A percentile compares a stretch with the other conserved stretches of the same genome.
Evolutionary conservation across 2,888 invertebrate genomes (phyloP).

Genomic region (Cerastis rubricosa): DNA sequence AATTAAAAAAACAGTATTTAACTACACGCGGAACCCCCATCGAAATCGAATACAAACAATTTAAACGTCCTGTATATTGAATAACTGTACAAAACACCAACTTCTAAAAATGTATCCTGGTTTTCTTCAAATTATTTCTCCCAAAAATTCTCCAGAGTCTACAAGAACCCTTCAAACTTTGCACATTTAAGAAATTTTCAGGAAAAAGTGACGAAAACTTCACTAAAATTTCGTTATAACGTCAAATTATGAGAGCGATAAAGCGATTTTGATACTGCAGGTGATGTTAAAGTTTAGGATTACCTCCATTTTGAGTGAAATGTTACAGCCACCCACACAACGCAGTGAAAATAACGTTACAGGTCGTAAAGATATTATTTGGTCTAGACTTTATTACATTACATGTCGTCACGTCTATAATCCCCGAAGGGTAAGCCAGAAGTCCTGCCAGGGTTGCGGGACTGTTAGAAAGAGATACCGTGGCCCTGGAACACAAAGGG

Average conservation of each 20-base stretch:
- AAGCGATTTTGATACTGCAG: constrained; percentile 41
- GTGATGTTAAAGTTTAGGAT: constrained; percentile 46
- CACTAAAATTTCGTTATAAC: constrained; percentile 24
- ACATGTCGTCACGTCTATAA: not conserved
- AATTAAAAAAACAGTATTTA: not conserved
- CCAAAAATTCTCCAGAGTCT: not conserved
- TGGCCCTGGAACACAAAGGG: no score
- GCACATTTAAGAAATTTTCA: not conserved
- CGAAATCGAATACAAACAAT: not conserved
- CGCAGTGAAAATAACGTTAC: not conserved
- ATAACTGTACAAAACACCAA: not conserved
- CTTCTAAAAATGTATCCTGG: not conserved
- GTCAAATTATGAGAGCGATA: constrained; percentile 23
- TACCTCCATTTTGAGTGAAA: constrained; percentile 40
- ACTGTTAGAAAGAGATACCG: no score
- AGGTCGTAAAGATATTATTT: not conserved
- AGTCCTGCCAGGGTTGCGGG: no score
- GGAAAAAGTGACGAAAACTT: constrained; percentile 19
- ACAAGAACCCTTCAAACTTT: not conserved
- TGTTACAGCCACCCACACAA: constrained; percentile 21
- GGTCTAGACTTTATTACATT: not conserved
- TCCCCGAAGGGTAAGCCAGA: no score
- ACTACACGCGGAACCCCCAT: not conserved
- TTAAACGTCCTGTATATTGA: not conserved
- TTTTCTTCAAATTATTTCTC: not conserved